Percentiles rank a stretch among this genome's conserved stretches.
Conservation (phyloP, 2,113 vertebrate genomes). For the Siniperca knerii region DNA sequence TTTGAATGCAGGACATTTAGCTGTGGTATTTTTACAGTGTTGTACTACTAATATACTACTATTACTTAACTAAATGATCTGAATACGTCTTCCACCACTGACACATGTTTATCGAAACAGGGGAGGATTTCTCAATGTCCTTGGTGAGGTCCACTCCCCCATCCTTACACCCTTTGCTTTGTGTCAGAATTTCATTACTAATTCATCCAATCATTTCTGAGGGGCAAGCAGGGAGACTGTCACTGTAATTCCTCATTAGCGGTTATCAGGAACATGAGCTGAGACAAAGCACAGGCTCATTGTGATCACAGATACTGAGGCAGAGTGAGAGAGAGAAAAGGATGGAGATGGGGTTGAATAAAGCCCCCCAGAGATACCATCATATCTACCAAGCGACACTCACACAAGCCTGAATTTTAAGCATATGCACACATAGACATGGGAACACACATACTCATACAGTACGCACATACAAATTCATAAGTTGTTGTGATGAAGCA, state of each 20-base stretch:
- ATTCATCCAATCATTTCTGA: slow-evolving; percentile 50
- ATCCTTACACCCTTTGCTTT: not conserved
- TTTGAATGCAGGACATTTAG: not conserved
- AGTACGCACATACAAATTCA: not conserved
- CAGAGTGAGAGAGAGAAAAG: slow-evolving; percentile 7
- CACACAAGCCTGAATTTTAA: slow-evolving; percentile 13
- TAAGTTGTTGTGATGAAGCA: slow-evolving; percentile 40
- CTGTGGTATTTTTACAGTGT: too few relatives aligned
- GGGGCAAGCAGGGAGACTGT: slow-evolving; percentile 32
- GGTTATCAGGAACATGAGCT: slow-evolving; percentile 66
- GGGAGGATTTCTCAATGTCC: slow-evolving; percentile 21
- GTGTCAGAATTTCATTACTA: slow-evolving; percentile 55
- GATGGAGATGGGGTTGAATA: slow-evolving; percentile 9
- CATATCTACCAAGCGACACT: slow-evolving; percentile 29
- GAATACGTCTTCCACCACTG: not conserved
- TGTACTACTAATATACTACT: not conserved
- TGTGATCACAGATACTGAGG: slow-evolving; percentile 52
- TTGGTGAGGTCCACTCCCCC: slow-evolving; percentile 1
- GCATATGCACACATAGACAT: slow-evolving; percentile 3
- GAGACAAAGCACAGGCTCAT: slow-evolving; percentile 51
- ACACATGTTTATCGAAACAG: not conserved
- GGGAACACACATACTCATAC: slow-evolving; percentile 1
- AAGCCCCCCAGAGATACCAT: slow-evolving; percentile 46
- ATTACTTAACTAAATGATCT: not conserved
- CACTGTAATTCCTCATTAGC: slow-evolving; percentile 63